Evolutionary conservation across 2,888 invertebrate genomes (phyloP).

Genomic region (Sisyra nigra): DNA sequence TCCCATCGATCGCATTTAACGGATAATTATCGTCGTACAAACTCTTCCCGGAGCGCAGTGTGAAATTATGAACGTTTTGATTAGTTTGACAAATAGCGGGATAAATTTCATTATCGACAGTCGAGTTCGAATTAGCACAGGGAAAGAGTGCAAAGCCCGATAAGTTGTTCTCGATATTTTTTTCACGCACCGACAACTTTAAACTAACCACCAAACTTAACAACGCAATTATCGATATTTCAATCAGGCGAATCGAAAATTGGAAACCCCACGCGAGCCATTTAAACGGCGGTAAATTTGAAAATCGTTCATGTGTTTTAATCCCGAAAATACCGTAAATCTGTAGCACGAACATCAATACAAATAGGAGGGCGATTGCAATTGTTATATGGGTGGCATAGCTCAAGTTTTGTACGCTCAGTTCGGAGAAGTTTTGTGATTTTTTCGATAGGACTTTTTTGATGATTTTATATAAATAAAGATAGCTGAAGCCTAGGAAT

Average conservation of each 20-base stretch:
- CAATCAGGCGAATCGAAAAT: constrained; percentile 66
- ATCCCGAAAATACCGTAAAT: constrained; percentile 64
- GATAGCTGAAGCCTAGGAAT: constrained; percentile 67
- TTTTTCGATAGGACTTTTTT: constrained; percentile 58
- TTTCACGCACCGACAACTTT: constrained; percentile 50
- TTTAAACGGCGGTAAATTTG: constrained; percentile 47
- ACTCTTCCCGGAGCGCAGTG: constrained; percentile 58
- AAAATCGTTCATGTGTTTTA: constrained; percentile 28
- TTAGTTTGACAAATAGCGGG: constrained; percentile 77
- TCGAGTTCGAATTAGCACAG: constrained; percentile 69
- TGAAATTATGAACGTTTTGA: constrained; percentile 71
- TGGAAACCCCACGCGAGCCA: constrained; percentile 93
- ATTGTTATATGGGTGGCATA: constrained; percentile 83
- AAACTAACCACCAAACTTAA: constrained; percentile 75
- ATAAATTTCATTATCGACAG: constrained; percentile 70
- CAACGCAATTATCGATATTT: constrained; percentile 73
- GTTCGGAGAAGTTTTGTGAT: constrained; percentile 63
- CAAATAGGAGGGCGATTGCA: constrained; percentile 69
- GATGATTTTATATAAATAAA: constrained; percentile 67
- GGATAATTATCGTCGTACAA: constrained; percentile 54
- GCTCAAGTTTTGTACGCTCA: constrained; percentile 58
- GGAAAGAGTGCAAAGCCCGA: constrained; percentile 66
- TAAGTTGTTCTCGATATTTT: constrained; percentile 37
- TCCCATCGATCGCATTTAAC: constrained; percentile 24
- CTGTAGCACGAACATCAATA: constrained; percentile 68